Evolutionary conservation across 2,888 invertebrate genomes (phyloP).

Genomic region (Campaea margaritaria): DNA sequence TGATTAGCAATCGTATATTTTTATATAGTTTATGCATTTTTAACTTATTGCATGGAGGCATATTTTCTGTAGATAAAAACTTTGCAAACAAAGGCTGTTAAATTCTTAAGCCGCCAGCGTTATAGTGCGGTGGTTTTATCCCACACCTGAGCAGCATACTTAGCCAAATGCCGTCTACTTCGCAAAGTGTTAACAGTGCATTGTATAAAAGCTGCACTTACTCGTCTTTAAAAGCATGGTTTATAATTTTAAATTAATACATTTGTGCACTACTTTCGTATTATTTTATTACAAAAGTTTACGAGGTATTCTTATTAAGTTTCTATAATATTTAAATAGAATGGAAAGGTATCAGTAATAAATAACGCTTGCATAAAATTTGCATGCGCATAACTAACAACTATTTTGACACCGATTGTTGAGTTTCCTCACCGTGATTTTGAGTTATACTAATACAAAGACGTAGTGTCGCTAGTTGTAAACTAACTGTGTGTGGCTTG

Average conservation of each 20-base stretch:
- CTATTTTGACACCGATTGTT: slow-evolving; percentile 18
- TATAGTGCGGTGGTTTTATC: slow-evolving; percentile 24
- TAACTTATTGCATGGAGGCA: neutral
- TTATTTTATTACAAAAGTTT: slow-evolving; percentile 2
- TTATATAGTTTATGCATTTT: neutral
- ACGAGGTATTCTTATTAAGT: neutral
- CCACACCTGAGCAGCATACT: slow-evolving; percentile 37
- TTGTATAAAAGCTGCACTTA: slow-evolving; percentile 32
- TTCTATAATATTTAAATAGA: neutral
- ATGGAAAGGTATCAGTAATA: neutral
- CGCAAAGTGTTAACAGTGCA: slow-evolving; percentile 28
- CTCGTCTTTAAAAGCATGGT: slow-evolving; percentile 34
- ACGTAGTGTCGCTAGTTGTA: slow-evolving; percentile 39
- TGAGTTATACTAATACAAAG: slow-evolving; percentile 30
- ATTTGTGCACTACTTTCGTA: neutral
- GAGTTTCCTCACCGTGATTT: slow-evolving; percentile 30
- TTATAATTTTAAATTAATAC: neutral
- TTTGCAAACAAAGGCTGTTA: slow-evolving; percentile 14
- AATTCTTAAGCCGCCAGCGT: slow-evolving; percentile 12
- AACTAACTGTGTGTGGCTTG: slow-evolving; percentile 79
- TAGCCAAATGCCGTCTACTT: slow-evolving; percentile 31
- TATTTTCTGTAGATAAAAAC: slow-evolving; percentile 1
- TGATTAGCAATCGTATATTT: neutral
- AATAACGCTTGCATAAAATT: slow-evolving; percentile 3
- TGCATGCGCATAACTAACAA: slow-evolving; percentile 26